Base-by-base conservation (phyloP, 2,113 vertebrate species). In the Otocyon megalotis region DNA sequence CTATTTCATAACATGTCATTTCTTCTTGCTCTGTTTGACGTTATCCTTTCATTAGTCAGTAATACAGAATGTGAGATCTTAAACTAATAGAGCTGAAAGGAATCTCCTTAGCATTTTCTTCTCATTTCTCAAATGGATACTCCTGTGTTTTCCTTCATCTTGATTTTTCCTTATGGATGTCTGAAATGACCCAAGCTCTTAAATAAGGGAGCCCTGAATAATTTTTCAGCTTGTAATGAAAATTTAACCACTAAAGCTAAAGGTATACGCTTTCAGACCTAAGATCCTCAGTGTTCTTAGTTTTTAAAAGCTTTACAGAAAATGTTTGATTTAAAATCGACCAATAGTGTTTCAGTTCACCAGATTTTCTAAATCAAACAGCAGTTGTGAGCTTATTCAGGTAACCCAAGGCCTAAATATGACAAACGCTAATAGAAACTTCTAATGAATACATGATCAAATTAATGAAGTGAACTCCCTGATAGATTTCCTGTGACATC, bases 1-100 rank as follows among this genome's bases (percentile, higher is more conserved):
- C 97, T 86, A 89, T 99, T 99, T 99, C 97, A 72, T 98, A 99
- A 82, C 19, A 82, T 43, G 90, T 97, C 82, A 50, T 65, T 93
- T 90, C 30, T 30, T 53, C 3, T 94, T 79, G 35, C 3, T 93
- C 54, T 3, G 2, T 63, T 72, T 50, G 32, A 63, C 14, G 69
- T 54, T 13, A 8, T 50, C 50, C 37, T 65, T 16, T 43, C 53
- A 15, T 53, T 35, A 0, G 22, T 82, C 22, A 14, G 30, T 37
- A 22, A 71, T 62, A 74, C 50, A 71, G 43, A 80, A 54, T 28
- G 10, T 48, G 48, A 56, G 48, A 35, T 77, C 24, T 63, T 62
- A 43, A 15, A 53, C 19, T 10, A 19, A 65, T 11, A 13, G 17
- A 24, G 32, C 58, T 2, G 2, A 26, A 62, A 69, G 16, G 69